Percentiles rank a stretch among this genome's conserved stretches.
These are phyloP conservation scores for Sturnira hondurensis DNA, from an alignment of 2,113 vertebrate genomes.

Conservation along the genomic window DNA sequence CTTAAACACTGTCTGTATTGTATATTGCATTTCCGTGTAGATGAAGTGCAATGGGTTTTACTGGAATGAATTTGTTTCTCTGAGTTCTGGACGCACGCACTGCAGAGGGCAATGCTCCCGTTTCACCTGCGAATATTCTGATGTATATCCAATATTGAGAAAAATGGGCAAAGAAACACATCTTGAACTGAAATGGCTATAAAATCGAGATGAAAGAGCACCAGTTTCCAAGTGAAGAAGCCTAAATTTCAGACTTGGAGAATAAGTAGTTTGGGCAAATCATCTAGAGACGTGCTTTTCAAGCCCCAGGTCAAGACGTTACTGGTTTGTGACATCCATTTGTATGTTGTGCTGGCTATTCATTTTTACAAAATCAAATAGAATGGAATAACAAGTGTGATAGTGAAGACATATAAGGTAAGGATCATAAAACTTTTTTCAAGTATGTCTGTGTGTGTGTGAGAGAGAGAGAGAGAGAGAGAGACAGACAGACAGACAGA, in stretches of 20 bases:
- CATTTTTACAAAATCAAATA: background rate
- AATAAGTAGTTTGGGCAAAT: slow-evolving; percentile 3
- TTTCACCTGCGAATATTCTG: background rate
- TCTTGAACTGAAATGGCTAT: background rate
- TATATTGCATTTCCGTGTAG: background rate
- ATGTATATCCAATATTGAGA: background rate
- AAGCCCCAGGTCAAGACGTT: background rate
- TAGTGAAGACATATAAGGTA: background rate
- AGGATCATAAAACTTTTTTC: background rate
- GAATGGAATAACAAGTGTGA: background rate
- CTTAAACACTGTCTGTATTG: background rate
- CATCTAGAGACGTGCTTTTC: background rate
- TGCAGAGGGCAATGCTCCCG: background rate
- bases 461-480: background rate
- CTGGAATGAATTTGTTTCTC: background rate
- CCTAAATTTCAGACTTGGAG: background rate
- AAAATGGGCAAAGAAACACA: background rate
- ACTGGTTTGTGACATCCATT: background rate
- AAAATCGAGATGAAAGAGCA: background rate
- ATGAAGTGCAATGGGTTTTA: background rate
- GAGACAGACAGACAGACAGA: background rate
- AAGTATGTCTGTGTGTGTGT: background rate
- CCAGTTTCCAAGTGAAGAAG: background rate
- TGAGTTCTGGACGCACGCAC: background rate
- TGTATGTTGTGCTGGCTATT: background rate